A percentile compares a stretch with the other conserved stretches of the same genome.
phyloP scores from a whole-genome alignment of 2,113 vertebrate species.

The Danionella cerebrum region DNA sequence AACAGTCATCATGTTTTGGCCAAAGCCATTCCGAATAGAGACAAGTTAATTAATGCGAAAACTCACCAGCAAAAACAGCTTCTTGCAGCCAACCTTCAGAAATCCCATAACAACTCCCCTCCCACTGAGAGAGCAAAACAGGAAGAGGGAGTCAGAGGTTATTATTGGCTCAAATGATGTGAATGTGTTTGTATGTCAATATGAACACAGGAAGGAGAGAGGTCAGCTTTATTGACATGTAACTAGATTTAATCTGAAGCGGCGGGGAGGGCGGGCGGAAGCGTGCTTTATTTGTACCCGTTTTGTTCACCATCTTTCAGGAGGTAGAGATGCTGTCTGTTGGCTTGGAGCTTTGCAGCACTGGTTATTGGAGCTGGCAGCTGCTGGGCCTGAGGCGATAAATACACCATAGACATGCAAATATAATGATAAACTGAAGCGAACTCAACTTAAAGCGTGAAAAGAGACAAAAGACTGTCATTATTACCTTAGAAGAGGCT shows the following conservation, averaged over 20 bases:
- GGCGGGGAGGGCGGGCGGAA: not conserved
- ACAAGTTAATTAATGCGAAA: too few relatives aligned
- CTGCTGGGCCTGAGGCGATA: slow-evolving; percentile 71
- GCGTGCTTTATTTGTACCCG: slow-evolving; percentile 54
- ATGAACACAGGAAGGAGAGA: not conserved
- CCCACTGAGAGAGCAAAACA: slow-evolving; percentile 49
- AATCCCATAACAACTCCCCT: slow-evolving; percentile 75
- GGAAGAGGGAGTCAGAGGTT: not conserved
- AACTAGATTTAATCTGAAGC: not conserved
- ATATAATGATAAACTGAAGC: not conserved
- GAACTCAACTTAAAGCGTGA: not conserved
- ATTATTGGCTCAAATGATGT: not conserved
- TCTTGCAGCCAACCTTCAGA: slow-evolving; percentile 86
- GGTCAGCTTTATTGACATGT: not conserved
- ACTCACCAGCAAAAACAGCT: slow-evolving; percentile 85
- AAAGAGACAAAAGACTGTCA: not conserved
- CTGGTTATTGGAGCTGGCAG: slow-evolving; percentile 78
- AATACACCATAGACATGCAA: not conserved
- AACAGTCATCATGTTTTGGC: too few relatives aligned
- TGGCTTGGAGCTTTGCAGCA: slow-evolving; percentile 75
- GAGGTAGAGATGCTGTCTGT: slow-evolving; percentile 78
- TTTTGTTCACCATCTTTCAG: slow-evolving; percentile 75
- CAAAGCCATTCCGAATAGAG: too few relatives aligned
- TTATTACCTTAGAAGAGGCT: slow-evolving; percentile 64
- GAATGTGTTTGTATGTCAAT: not conserved